Evolutionary conservation across 2,888 invertebrate species (phyloP).

Genomic region (Drosophila suboccidentalis): DNA sequence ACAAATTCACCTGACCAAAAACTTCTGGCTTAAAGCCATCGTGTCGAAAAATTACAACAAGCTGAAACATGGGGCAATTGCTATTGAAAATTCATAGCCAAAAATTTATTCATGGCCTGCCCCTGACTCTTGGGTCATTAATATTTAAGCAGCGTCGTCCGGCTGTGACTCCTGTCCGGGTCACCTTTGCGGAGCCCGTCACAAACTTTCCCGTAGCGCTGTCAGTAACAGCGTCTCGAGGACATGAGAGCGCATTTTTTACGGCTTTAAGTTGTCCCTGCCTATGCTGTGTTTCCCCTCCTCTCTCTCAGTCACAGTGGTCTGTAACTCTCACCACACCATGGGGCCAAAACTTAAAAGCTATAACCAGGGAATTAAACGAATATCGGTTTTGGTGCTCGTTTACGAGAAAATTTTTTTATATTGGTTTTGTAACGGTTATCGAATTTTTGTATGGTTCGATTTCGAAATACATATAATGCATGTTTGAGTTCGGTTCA

Average conservation of each 20-base stretch:
- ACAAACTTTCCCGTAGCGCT: conserved; percentile 63
- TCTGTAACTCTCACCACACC: neutral
- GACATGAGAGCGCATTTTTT: conserved; percentile 71
- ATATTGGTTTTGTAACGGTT: too few relatives aligned
- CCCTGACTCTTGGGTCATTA: conserved; percentile 69
- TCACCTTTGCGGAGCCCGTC: conserved; percentile 63
- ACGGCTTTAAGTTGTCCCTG: conserved; percentile 60
- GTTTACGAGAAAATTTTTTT: too few relatives aligned
- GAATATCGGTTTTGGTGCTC: too few relatives aligned
- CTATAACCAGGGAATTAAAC: too few relatives aligned
- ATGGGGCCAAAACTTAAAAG: too few relatives aligned
- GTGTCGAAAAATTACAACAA: conserved; percentile 44
- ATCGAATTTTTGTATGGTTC: too few relatives aligned
- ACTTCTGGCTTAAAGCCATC: conserved; percentile 52
- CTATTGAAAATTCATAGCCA: conserved; percentile 84
- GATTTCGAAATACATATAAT: too few relatives aligned
- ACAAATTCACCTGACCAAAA: conserved; percentile 34
- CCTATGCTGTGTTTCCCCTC: conserved; percentile 31
- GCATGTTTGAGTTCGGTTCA: too few relatives aligned
- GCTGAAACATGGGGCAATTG: conserved; percentile 13
- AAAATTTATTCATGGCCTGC: conserved; percentile 82
- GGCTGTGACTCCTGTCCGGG: conserved; percentile 55
- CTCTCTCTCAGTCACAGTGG: neutral
- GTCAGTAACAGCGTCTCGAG: conserved; percentile 74
- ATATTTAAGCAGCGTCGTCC: conserved; percentile 74